Percentiles rank a stretch among this genome's conserved stretches.
phyloP scores from a whole-genome alignment of 2,113 vertebrate genomes.

The Pelusios castaneus region DNA sequence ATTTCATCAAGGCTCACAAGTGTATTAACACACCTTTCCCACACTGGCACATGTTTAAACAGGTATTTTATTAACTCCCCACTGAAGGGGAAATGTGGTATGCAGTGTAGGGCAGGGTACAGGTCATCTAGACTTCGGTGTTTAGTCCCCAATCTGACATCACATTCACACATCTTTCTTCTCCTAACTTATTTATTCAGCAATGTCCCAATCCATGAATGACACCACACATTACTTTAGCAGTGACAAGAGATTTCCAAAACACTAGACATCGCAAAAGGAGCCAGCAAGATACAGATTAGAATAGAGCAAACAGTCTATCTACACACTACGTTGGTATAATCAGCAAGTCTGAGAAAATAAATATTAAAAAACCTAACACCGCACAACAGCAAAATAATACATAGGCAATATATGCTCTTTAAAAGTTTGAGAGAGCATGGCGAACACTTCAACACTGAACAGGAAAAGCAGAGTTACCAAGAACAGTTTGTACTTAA shows the following conservation, averaged over 20 bases:
- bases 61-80: constrained; percentile 15
- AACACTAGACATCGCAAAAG: not conserved
- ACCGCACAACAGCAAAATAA: not conserved
- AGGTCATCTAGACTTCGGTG: not conserved
- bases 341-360: not conserved
- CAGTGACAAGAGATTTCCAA: accelerated
- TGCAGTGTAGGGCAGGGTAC: not conserved
- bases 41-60: not conserved
- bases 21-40: constrained; percentile 20
- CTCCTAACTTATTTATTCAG: not conserved
- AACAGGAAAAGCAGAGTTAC: not conserved
- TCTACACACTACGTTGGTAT: not conserved
- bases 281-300: not conserved
- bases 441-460: accelerated
- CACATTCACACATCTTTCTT: not conserved
- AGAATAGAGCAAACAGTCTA: not conserved
- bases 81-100: not conserved
- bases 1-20: constrained; percentile 52
- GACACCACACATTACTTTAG: not conserved
- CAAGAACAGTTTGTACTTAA: not conserved
- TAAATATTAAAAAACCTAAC: not conserved
- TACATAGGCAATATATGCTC: not conserved
- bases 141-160: not conserved
- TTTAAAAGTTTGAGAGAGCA: not conserved
- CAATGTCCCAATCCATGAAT: not conserved